A percentile compares a stretch with the other conserved stretches of the same genome.
These are phyloP conservation scores for Amazona ochrocephala DNA, from an alignment of 2,797 vertebrate genomes.

Conservation along the genomic window DNA sequence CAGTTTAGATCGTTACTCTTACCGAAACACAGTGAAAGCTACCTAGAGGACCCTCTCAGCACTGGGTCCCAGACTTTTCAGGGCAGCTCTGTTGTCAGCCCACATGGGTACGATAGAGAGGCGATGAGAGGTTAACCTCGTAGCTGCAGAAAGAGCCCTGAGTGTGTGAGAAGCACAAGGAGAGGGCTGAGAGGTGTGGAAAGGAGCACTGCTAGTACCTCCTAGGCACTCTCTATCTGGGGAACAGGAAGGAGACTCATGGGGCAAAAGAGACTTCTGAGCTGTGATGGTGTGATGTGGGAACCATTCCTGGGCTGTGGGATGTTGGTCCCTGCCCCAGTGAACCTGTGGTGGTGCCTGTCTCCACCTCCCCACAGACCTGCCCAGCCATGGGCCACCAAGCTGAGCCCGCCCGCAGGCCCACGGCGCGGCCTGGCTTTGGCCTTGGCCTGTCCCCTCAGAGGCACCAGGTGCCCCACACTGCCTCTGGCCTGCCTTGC, in stretches of 20 bases:
- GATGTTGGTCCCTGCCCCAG: background rate
- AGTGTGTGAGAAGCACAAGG: background rate
- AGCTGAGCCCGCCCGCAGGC: background rate
- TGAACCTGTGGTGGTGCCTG: rapidly evolving
- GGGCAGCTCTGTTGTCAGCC: background rate
- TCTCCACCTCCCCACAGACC: background rate
- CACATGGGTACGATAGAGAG: rapidly evolving
- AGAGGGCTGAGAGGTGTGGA: background rate
- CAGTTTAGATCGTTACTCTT: background rate
- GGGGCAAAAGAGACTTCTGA: background rate
- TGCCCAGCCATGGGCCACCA: no score
- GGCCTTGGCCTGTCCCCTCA: background rate
- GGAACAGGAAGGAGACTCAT: no score
- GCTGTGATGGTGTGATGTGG: rapidly evolving
- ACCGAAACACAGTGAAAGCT: rapidly evolving
- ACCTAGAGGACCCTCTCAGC: background rate
- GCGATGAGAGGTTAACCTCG: rapidly evolving
- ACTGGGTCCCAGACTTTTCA: background rate
- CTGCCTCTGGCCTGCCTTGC: background rate
- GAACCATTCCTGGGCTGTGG: rapidly evolving
- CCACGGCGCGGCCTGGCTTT: rapidly evolving
- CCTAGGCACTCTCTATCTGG: rapidly evolving
- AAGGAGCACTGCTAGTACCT: no score
- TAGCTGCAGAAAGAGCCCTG: background rate
- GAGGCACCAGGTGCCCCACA: no score